Evolutionary conservation across 2,113 vertebrate species (phyloP), one percentile per base, ranked within the genome.

Genomic region (Indri indri): DNA sequence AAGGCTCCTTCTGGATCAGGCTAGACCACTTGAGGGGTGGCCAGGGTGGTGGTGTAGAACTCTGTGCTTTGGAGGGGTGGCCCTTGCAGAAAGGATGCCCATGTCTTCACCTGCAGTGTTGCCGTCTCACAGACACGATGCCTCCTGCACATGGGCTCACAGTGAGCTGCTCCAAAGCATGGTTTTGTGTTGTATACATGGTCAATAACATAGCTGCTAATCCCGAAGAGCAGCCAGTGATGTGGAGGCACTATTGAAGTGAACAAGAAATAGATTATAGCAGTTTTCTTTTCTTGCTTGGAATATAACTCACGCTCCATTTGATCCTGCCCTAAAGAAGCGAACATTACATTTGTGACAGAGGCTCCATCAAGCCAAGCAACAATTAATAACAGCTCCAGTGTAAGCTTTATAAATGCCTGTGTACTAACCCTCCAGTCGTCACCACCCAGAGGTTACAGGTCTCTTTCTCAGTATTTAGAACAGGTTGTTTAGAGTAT

Each of bases 311-410:
- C 87, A 88, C 6, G n/a, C 95, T 95, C 89, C 76, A 89, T 97
- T 97, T 96, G 97, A 97, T 97, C 96, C 95, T 95, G 83, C 96
- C 97, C 92, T 66, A 96, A 96, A 98, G 91, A 97, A 98, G 96
- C 94, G 88, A 94, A 92, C 80, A 47, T 68, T 82, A 2, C 68
- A 45, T 95, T 95, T 96, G 94, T 0, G 95, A 98, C 96, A 97
- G 97, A 97, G 97, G 97, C 96, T 98, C 97, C 96, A 95, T 97
- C 97, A 97, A 98, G 97, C 96, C 95, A 96, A 92, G 94, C 95
- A 94, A 94, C 95, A 98, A 97, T 98, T 98, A 98, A 97, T 88
- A 98, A 92, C 91, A 98, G 97, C 96, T 97, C 92, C 92, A 88
- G 70, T 94, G 95, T 92, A 96, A 76, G 96, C 95, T 98, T 98